Evolutionary conservation across 2,888 invertebrate genomes (phyloP), one percentile per base, ranked within the genome.

Genomic region (Thymelicus sylvestris): DNA sequence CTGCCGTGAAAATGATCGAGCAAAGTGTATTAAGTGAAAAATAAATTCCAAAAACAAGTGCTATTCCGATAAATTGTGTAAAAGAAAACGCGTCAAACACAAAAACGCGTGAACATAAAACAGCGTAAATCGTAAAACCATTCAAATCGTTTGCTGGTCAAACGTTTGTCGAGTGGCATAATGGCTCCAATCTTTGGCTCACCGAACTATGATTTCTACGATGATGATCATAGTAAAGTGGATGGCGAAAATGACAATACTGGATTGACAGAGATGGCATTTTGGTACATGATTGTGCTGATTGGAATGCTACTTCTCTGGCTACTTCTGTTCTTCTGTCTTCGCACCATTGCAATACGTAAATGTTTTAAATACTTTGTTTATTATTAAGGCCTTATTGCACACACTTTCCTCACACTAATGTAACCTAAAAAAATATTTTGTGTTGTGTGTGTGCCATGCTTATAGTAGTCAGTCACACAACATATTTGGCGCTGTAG

Each of bases 251-350:
- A 15, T 7, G 71, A 66, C 10, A 75, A 83, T 0, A 63, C 75
- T 0, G 78, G 72, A 7, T 63, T 89, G 15, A 80, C 80, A 0
- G 78, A 89, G 38, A 86, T 92, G 84, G 85, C 90, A 0, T 84
- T 92, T 59, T 92, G 90, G 90, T 93, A 93, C 72, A 82, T 88
- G 82, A 76, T 91, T 5, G 81, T 88, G 8, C 76, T 93, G 66
- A 68, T 92, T 0, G 79, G 74, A 5, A 85, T 93, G 86, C 78
- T 93, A 64, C 70, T 92, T 0, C 77, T 83, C 0, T 93, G 93
- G 93, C 76, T 92, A 0, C 13, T 90, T 4, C 74, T 91, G 61
- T 92, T 87, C 83, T 88, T 88, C 80, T 88, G 88, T 41, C 79
- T 93, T 0, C 80, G 91, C 80, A 78, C 91, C 6, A 79, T 91